phyloP scores from a whole-genome alignment of 37 sponge, comb jelly and placozoan genomes.

The Hormiphora californensis region DNA sequence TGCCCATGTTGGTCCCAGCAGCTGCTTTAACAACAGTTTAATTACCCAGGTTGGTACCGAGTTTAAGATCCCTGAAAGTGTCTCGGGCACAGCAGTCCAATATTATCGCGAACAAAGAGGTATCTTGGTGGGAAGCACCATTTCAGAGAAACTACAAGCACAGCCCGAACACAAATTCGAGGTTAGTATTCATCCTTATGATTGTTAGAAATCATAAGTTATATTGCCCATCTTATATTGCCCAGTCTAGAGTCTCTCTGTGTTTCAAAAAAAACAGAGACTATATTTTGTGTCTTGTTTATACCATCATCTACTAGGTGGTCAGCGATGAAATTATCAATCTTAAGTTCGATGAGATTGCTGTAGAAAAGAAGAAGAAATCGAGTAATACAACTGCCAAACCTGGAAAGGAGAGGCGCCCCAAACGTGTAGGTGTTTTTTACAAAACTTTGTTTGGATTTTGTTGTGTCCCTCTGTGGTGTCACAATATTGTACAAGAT shows the following conservation, averaged over 20 bases:
- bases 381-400: not conserved
- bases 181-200: not conserved
- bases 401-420: conserved; percentile 20
- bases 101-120: not conserved
- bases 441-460: too few relatives aligned
- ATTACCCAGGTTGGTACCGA: conserved; percentile 47
- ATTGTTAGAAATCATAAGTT: not conserved
- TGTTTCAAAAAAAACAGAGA: too few relatives aligned
- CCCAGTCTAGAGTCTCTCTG: too few relatives aligned
- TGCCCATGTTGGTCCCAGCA: too few relatives aligned
- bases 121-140: not conserved
- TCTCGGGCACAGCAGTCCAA: not conserved
- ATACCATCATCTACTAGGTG: too few relatives aligned
- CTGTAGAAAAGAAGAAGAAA: conserved; percentile 29
- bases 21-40: too few relatives aligned
- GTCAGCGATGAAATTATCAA: not conserved
- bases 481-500: too few relatives aligned
- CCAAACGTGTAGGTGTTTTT: not conserved
- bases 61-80: not conserved
- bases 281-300: too few relatives aligned
- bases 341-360: conserved; percentile 26
- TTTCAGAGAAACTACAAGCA: not conserved
- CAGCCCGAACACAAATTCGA: conserved; percentile 48
- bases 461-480: too few relatives aligned
- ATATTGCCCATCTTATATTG: too few relatives aligned